Base-by-base conservation (phyloP, 1,140 invertebrate genomes). In the Aporrectodea caliginosa region DNA sequence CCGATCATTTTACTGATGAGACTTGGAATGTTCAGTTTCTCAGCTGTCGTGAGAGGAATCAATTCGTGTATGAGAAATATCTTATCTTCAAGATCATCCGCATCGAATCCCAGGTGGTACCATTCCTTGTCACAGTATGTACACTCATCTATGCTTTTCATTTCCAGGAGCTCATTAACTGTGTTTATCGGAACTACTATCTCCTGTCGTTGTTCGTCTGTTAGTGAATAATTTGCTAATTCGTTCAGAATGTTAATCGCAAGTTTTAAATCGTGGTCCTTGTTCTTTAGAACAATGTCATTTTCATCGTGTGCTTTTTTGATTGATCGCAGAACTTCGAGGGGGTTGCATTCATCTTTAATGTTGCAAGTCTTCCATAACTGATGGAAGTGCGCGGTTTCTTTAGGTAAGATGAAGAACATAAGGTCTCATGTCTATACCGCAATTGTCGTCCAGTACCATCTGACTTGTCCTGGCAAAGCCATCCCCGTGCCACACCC, bases 51-150 rank as follows among this genome's bases (percentile, higher is more conserved):
- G 0, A 29, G 78, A 31, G 83, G 70, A 35, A 85, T 79, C 69
- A 82, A 73, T 27, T 30, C 32, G 69, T 85, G 84, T 16, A 85
- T 79, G 75, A 83, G 82, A 69, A 78, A 30, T 30, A 83, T 71
- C 16, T 69, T 69, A 33, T 83, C 83, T n/a, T 81, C 82, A 58
- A 76, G 72, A 30, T 79, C 80, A 1, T 77, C 71, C 1, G 33
- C 30, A 16, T 75, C 73, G 1, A 69, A 68, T 31, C 81, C 58
- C 33, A 78, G 12, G 35, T 69, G 16, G 1, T 82, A 69, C 80
- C 82, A 82, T 16, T 80, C 82, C 14, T 77, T 73, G 72, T 84
- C 83, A 77, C 82, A 83, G 69, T 81, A 84, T 16, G 75, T 82
- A 75, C 84, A 85, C 2, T 74, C 33, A n/a, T 31, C 33, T 32